Conservation (phyloP, 2,797 vertebrate species). For the Cynodonichthys magdalenae region DNA sequence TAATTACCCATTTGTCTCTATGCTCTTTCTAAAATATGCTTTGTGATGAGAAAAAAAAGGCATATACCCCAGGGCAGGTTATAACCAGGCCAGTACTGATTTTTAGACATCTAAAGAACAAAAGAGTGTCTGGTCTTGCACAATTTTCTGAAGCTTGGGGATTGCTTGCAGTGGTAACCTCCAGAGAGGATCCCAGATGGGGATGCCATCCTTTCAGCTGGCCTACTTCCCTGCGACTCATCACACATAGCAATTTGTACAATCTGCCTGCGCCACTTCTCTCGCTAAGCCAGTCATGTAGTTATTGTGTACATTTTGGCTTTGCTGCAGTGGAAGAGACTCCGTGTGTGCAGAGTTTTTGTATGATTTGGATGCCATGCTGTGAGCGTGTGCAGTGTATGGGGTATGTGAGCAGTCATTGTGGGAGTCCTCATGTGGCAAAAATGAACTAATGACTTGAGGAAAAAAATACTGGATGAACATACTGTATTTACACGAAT, state of each 20-base stretch:
- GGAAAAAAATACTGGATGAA: background rate
- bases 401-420: background rate
- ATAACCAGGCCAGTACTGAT: conserved; percentile 43
- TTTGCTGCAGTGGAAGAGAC: conserved; percentile 27
- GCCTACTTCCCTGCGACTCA: conserved; percentile 66
- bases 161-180: conserved; percentile 54
- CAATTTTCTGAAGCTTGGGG: conserved; percentile 33
- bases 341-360: conserved; percentile 34
- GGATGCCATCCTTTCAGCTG: conserved; percentile 62
- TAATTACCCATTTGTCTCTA: conserved; percentile 12
- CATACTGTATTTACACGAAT: too few relatives aligned
- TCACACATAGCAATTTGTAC: conserved; percentile 66
- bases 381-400: background rate
- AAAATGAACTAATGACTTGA: conserved; percentile 2
- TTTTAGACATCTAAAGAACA: conserved; percentile 35
- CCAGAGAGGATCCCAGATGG: conserved; percentile 68
- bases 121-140: conserved; percentile 35
- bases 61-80: conserved; percentile 28
- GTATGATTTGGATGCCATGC: conserved; percentile 1
- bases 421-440: conserved; percentile 7
- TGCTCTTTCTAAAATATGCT: conserved; percentile 39
- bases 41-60: conserved; percentile 28
- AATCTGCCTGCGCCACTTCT: conserved; percentile 55
- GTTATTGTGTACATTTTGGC: conserved; percentile 63
- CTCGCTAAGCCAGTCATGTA: conserved; percentile 65